These are phyloP conservation scores for Amphiprion clarkii DNA, from an alignment of 2,797 vertebrate genomes.

Conservation along the genomic window DNA sequence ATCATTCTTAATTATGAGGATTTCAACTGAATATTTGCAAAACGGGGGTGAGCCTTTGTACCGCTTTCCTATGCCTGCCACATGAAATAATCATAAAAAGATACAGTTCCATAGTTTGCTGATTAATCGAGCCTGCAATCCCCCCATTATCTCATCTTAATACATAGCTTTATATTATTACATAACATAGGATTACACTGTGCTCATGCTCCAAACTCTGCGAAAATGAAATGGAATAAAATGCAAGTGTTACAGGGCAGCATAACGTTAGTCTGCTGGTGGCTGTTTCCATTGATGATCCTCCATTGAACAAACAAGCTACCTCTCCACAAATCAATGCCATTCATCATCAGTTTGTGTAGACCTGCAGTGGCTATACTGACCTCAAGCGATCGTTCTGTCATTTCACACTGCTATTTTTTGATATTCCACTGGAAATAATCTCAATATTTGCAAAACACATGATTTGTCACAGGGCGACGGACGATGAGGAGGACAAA, in stretches of 20 bases:
- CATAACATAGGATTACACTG: constrained; percentile 60
- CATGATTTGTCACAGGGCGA: background rate
- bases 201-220: constrained; percentile 41
- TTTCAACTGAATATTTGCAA: background rate
- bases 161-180: constrained; percentile 47
- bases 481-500: background rate
- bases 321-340: constrained; percentile 65
- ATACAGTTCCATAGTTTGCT: constrained; percentile 16
- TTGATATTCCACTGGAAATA: background rate
- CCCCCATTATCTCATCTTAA: constrained; percentile 43
- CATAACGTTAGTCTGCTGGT: constrained; percentile 41
- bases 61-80: too few relatives aligned
- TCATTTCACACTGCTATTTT: constrained; percentile 14
- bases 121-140: constrained; percentile 27
- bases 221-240: constrained; percentile 54
- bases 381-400: background rate
- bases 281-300: constrained; percentile 60
- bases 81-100: constrained; percentile 6
- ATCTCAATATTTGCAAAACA: background rate
- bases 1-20: background rate
- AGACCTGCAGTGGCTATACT: constrained; percentile 31
- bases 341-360: constrained; percentile 41
- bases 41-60: background rate
- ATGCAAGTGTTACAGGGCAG: constrained; percentile 23
- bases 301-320: constrained; percentile 53